Evolutionary conservation across 1,140 invertebrate genomes (phyloP).

Genomic region (Conus betulinus): DNA sequence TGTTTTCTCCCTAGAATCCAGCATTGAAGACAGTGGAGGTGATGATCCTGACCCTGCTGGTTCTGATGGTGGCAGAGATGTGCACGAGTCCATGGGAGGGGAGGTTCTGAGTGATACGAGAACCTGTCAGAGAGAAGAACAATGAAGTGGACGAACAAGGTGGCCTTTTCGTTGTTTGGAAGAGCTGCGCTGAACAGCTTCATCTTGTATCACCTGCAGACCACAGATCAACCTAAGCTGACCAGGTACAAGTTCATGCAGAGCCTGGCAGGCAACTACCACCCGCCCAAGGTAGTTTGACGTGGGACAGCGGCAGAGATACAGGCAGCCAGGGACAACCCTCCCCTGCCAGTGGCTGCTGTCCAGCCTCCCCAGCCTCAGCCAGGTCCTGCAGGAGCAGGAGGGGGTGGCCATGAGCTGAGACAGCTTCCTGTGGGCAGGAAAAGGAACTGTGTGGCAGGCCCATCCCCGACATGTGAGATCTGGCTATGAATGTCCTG

Average conservation of each 20-base stretch:
- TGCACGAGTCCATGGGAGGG: slow-evolving; percentile 9
- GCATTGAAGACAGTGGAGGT: no score
- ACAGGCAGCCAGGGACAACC: not conserved
- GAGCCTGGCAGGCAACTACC: not conserved
- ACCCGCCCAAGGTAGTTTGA: not conserved
- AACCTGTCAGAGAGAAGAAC: not conserved
- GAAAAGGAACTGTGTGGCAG: not conserved
- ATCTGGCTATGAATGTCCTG: not conserved
- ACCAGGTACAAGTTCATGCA: slow-evolving; percentile 19
- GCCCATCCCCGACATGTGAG: not conserved
- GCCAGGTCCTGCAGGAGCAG: slow-evolving; percentile 11
- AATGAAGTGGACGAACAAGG: slow-evolving; percentile 12
- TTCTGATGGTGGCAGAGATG: no score
- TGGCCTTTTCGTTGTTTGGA: slow-evolving; percentile 1
- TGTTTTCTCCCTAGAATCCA: no score
- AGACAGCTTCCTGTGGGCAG: not conserved
- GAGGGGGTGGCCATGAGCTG: not conserved
- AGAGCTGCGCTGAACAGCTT: not conserved
- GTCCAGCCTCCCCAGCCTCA: not conserved
- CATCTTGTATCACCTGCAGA: not conserved
- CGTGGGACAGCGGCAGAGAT: not conserved
- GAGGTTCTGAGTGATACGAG: not conserved
- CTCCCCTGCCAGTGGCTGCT: not conserved
- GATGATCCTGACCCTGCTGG: no score
- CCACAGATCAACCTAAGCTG: not conserved